A percentile compares a stretch with the other conserved stretches of the same genome.
These are phyloP conservation scores for Dioctria rufipes DNA, from an alignment of 2,888 invertebrate species.

Conservation along the genomic window DNA sequence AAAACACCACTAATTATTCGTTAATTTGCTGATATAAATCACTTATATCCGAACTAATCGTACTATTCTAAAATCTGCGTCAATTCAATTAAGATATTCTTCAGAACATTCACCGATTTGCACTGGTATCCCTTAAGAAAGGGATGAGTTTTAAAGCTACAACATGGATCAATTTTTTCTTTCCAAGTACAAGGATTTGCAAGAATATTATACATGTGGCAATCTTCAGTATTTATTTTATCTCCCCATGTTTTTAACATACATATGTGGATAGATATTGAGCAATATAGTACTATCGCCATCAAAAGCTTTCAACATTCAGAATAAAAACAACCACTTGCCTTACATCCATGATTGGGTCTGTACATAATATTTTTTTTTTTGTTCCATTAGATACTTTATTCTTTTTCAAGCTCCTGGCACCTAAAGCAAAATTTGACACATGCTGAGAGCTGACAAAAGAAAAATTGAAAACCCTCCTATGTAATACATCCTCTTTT, in stretches of 20 bases:
- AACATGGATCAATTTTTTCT: not conserved
- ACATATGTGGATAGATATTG: not conserved
- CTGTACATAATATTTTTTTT: not conserved
- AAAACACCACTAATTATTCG: too few species aligned
- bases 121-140: not conserved
- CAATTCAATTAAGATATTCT: too few species aligned
- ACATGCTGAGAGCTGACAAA: slow-evolving; percentile 14
- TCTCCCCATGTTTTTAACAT: not conserved
- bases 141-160: not conserved
- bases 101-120: not conserved
- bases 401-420: not conserved
- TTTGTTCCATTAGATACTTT: not conserved
- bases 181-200: not conserved
- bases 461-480: not conserved
- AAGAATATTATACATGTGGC: not conserved
- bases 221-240: not conserved
- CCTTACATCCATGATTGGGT: not conserved
- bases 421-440: not conserved
- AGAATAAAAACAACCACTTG: slow-evolving; percentile 3
- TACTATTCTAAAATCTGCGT: too few species aligned
- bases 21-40: too few species aligned
- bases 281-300: not conserved
- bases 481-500: not conserved
- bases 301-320: not conserved
- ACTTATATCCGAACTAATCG: too few species aligned